Base-by-base conservation (phyloP, 2,113 vertebrate species). In the Procavia capensis region DNA sequence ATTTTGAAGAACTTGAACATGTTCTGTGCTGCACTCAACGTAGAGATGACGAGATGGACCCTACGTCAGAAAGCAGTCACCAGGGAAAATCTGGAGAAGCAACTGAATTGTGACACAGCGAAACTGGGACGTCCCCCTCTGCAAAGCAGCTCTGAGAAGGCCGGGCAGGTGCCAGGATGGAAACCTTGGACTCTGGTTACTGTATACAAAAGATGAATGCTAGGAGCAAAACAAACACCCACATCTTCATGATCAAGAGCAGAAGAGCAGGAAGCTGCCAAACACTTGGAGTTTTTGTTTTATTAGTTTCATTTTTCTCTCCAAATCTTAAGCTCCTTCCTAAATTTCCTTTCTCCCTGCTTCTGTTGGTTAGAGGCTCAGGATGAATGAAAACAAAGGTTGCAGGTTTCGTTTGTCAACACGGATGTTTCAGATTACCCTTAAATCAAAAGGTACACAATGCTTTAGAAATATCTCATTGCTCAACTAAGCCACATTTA, bases 161-260 rank as follows among this genome's bases (percentile, higher is more conserved):
- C 86, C 45, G 59, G 47, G 66, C 59, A 47, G 45, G 59, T 80
- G 92, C 91, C 93, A 88, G 93, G 91, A 78, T 63, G 39, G 72
- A 83, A 93, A 63, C 87, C 76, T 82, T 29, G 81, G 91, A 88
- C 84, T 91, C 76, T 5, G 16, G 92, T 74, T 74, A 76, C 85
- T 79, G 72, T 43, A 90, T 54, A 85, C 85, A 90, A 88, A 92
- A 94, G n/a, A 96, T 85, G 97, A 97, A 96, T 82, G 88, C 31
- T 45, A 92, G 74, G 57, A 92, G 92, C 87, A 95, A 95, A 97
- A 96, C 78, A 96, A 97, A 96, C 79, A 90, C 11, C 31, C 63
- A 72, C 27, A 43, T 92, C 68, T 95, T 68, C 57, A 41, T 39
- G 54, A 78, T 54, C 43, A 84, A 95, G n/a, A 84, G 61, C 57